Percentiles rank a stretch among this genome's conserved stretches.
Conservation (phyloP, 2,797 vertebrate genomes). For the Aselliscus stoliczkanus region DNA sequence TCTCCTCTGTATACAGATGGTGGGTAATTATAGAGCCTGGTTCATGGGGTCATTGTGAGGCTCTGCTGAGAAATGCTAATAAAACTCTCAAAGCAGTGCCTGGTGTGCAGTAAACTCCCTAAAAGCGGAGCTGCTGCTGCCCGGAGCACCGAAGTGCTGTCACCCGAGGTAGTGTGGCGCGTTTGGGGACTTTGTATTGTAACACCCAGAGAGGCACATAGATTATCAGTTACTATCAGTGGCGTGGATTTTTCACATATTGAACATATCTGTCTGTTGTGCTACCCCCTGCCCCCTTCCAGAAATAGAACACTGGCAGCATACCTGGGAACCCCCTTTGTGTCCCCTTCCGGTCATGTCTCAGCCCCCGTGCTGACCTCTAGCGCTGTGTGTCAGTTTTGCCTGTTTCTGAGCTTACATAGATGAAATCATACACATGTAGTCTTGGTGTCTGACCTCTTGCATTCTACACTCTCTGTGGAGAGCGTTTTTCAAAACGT, state of each 20-base stretch:
- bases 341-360: background rate
- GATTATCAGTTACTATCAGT: background rate
- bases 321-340: rapidly evolving
- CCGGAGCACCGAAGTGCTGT: rapidly evolving
- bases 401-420: rapidly evolving
- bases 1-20: background rate
- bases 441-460: background rate
- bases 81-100: rapidly evolving
- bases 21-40: background rate
- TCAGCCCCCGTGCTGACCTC: background rate
- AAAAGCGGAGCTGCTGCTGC: rapidly evolving
- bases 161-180: rapidly evolving
- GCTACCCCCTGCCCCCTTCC: background rate
- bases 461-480: rapidly evolving
- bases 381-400: rapidly evolving
- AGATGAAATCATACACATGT: rapidly evolving
- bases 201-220: rapidly evolving
- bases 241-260: background rate
- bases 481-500: background rate
- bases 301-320: rapidly evolving
- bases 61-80: background rate
- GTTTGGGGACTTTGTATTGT: background rate
- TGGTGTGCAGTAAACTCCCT: rapidly evolving
- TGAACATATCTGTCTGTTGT: too few species aligned
- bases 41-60: background rate